Evolutionary conservation across 2,797 vertebrate species (phyloP), one percentile per base, ranked within the genome.

Genomic region (Iguana delicatissima): DNA sequence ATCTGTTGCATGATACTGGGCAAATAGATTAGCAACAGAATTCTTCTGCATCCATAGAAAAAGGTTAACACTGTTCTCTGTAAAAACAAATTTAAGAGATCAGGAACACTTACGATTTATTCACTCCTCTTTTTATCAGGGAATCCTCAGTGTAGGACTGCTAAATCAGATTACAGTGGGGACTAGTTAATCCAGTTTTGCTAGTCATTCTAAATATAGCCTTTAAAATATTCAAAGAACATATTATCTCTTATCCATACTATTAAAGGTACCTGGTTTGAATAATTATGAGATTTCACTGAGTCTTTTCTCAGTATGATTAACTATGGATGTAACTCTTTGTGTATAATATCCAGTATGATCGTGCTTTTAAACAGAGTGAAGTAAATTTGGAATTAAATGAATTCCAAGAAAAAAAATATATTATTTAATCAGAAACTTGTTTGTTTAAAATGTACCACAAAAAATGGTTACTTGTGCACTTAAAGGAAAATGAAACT

Each of bases 361-460:
- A 42, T 67, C 32, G 62, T 67, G 64, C 1, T 38, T 67, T 84
- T 42, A 84, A 84, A 84, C 42, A 67, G 62, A 84, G 38, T 84
- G 62, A 46, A 84, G 42, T 62, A 32, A 67, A 32, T 29, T 29
- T 84, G 32, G 67, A 69, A 69, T 69, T 69, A 32, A 13, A 3
- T 69, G 32, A 69, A 69, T 69, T 69, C 67, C 67, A 69, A 69
- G 67, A 9, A 69, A 32, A 69, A 29, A 26, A 32, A 69, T 46
- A 26, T 76, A 77, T 73, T 89, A 80, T 72, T 89, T 67, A 38
- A 89, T 67, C 46, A 77, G n/a, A 84, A 84, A 35, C 50, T 16
- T 42, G 42, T 86, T 62, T 62, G 76, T 57, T 59, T 38, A 59
- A 76, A 42, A 76, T 77, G 73, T 77, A 14, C 6, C 46, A 1